Evolutionary conservation across 2,113 vertebrate genomes (phyloP).

Genomic region (Daubentonia madagascariensis): DNA sequence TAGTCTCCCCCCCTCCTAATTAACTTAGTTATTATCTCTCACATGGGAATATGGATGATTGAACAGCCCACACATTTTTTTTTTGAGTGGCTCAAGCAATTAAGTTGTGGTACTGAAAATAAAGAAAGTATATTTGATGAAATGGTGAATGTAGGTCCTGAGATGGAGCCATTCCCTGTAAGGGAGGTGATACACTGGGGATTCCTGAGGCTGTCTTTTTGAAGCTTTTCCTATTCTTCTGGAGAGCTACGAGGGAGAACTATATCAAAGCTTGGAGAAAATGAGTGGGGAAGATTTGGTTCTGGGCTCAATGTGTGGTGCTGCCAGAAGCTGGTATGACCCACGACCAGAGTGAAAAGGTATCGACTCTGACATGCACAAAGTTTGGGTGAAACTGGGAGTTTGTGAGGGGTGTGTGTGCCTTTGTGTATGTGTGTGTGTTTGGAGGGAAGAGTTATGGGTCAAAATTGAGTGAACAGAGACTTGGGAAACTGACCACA

Average conservation of each 20-base stretch:
- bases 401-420: not conserved
- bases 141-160: not conserved
- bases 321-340: not conserved
- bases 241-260: not conserved
- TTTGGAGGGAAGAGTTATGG: not conserved
- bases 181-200: not conserved
- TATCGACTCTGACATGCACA: not conserved
- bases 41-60: not conserved
- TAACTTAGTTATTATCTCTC: not conserved
- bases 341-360: not conserved
- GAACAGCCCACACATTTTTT: not conserved
- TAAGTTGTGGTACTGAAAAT: not conserved
- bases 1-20: not conserved
- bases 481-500: not conserved
- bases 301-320: not conserved
- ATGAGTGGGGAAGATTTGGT: not conserved
- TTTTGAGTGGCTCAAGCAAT: not conserved
- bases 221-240: not conserved
- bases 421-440: not conserved
- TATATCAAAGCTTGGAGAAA: not conserved
- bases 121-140: not conserved
- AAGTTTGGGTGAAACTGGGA: not conserved
- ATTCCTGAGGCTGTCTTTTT: not conserved
- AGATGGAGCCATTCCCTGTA: not conserved
- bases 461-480: not conserved